Evolutionary conservation across 2,113 vertebrate species (phyloP).

Genomic region (Tetrao urogallus): DNA sequence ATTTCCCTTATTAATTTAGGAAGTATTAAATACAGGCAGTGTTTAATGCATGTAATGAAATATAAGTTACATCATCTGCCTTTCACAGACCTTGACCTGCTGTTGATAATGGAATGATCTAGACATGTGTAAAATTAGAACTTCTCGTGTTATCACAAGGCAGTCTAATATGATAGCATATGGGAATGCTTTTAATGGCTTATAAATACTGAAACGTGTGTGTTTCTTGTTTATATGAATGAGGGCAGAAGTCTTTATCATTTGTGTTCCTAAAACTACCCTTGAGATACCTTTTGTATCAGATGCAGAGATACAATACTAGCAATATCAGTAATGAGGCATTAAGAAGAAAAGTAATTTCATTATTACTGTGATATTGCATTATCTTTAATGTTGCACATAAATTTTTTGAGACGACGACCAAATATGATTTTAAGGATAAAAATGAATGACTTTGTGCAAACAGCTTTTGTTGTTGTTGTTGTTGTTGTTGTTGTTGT

Average conservation of each 20-base stretch:
- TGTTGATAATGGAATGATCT: background rate
- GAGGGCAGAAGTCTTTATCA: constrained; percentile 3
- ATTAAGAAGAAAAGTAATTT: constrained; percentile 31
- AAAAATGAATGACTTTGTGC: background rate
- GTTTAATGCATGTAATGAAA: background rate
- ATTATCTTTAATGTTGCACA: constrained; percentile 14
- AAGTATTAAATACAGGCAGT: accelerated
- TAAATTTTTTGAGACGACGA: background rate
- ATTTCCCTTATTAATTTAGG: background rate
- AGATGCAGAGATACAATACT: background rate
- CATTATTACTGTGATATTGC: background rate
- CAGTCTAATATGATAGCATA: constrained; percentile 11
- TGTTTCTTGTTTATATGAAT: background rate
- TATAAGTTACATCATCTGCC: background rate
- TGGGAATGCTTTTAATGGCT: background rate
- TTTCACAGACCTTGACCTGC: background rate
- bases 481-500: background rate
- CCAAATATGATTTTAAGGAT: background rate
- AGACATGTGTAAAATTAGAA: background rate
- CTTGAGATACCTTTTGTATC: constrained; percentile 31
- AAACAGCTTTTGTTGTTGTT: background rate
- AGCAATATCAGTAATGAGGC: constrained; percentile 40
- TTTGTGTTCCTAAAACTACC: background rate
- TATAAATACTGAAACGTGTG: constrained; percentile 8
- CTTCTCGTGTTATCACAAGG: background rate